Evolutionary conservation across 2,113 vertebrate genomes (phyloP), one percentile per base, ranked within the genome.

Genomic region (Lates calcarifer): DNA sequence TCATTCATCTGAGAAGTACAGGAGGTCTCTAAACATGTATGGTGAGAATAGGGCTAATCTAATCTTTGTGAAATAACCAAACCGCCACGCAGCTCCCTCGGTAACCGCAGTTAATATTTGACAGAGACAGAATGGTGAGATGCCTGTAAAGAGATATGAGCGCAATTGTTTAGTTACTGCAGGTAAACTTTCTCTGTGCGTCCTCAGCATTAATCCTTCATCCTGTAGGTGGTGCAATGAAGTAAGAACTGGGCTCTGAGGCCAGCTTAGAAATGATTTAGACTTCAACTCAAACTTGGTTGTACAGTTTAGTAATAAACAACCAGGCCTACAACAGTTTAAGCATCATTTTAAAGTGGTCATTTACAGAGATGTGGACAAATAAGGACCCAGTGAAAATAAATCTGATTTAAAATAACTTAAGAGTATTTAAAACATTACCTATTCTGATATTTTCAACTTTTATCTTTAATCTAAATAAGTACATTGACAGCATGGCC

Each of bases 151-250:
- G 47, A 49, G 17, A 75, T 51, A n/a, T 22, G 55, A 51, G 33
- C 6, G 31, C 14, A 29, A 18, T 31, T 62, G 69, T 62, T 65
- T 64, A 51, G 39, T 73, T 31, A 58, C 26, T 33, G 31, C 12
- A 76, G 67, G 64, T 51, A 35, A 83, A 81, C 70, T 56, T 75
- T 47, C 12, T 28, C 22, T 2, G 37, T 64, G 12, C 57, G 41
- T 47, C 55, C 41, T 79, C 0, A 28, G 58, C 43, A 53, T 69
- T 57, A 79, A 77, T 43, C 28, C n/a, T 77, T 86, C 74, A 43
- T 84, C 91, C 93, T 93, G 90, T 88, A 92, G 92, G 83, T 87
- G 93, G 92, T 86, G 92, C 90, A 89, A 26, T 86, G 55, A 86
- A 89, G 74, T 87, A 71, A 74, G 81, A 55, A 26, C 77, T 41